Conservation (phyloP, 2,113 vertebrate genomes). For the Calyptommatus sinebrachiatus region DNA sequence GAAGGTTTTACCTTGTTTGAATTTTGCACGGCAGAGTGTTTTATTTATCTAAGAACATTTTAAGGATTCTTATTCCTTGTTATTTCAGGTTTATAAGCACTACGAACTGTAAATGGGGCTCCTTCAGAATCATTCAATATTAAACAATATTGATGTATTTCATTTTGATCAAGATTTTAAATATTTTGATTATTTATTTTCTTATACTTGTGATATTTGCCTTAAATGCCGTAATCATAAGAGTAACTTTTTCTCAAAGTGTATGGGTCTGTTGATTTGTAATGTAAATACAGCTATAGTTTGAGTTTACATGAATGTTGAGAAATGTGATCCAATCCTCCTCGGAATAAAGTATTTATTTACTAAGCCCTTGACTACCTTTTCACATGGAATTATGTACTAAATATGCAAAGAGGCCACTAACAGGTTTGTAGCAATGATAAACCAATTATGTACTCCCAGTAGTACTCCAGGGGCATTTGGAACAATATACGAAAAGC, state of each 20-base stretch:
- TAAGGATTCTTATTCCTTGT: neutral
- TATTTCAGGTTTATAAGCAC: neutral
- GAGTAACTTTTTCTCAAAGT: neutral
- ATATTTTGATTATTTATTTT: neutral
- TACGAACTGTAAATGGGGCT: neutral
- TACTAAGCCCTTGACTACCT: constrained; percentile 39
- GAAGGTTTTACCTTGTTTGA: neutral
- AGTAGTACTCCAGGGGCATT: too few species aligned
- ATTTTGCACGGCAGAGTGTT: neutral
- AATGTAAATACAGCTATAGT: constrained; percentile 13
- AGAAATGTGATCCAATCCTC: constrained; percentile 17
- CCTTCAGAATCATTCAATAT: neutral
- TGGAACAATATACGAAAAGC: too few species aligned
- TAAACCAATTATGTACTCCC: neutral
- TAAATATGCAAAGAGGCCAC: neutral
- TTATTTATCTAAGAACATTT: neutral
- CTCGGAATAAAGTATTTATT: constrained; percentile 38
- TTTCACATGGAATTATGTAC: constrained; percentile 13
- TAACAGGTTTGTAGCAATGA: neutral
- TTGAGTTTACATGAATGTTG: constrained; percentile 26
- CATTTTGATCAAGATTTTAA: neutral
- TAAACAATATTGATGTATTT: fast-evolving
- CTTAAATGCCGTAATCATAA: neutral
- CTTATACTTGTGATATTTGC: neutral
- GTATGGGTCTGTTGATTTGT: constrained; percentile 9